Percentiles rank a stretch among this genome's conserved stretches.
Conservation (phyloP, 2,113 vertebrate species). For the Pycnonotus jocosus region DNA sequence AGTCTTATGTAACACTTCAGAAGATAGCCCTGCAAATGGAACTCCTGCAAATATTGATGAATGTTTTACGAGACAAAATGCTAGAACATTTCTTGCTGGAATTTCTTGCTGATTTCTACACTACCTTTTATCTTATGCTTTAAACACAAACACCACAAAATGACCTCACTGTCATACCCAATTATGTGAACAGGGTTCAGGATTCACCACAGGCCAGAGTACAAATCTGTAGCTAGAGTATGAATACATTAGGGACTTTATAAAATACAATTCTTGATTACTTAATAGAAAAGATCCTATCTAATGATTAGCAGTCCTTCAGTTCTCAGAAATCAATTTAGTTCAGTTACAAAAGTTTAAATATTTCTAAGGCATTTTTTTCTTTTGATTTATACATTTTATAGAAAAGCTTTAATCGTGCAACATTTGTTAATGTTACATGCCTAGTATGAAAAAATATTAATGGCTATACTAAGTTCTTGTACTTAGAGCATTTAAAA, state of each 20-base stretch:
- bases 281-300: neutral
- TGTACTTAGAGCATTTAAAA: neutral
- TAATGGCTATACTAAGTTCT: neutral
- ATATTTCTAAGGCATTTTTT: neutral
- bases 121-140: neutral
- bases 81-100: neutral
- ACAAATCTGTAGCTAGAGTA: neutral
- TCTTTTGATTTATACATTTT: neutral
- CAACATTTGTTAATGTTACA: neutral
- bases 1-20: neutral
- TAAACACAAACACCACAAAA: neutral
- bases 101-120: neutral
- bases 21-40: neutral
- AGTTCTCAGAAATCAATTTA: neutral
- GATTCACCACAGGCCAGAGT: neutral
- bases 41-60: neutral
- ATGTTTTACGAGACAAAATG: neutral
- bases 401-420: neutral
- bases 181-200: neutral
- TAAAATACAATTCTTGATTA: neutral
- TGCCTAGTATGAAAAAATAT: neutral
- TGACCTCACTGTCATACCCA: neutral
- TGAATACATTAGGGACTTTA: neutral
- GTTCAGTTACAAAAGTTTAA: neutral
- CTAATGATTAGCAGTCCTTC: neutral